Evolutionary conservation across 1,140 invertebrate genomes (phyloP).

Genomic region (Zeugodacus cucurbitae): DNA sequence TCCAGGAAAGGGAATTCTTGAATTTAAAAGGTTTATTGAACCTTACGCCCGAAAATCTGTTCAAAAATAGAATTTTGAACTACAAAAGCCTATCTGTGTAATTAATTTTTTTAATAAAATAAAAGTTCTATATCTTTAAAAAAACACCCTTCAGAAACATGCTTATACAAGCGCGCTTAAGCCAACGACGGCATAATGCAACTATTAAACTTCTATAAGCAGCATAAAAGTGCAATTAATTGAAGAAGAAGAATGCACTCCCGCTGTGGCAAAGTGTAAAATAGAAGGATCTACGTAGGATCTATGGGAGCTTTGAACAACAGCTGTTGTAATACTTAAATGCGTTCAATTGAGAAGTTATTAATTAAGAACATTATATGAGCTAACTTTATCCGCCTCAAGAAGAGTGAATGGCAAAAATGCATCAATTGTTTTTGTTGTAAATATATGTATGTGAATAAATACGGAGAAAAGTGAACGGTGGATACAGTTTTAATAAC

Average conservation of each 20-base stretch:
- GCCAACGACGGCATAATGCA: background rate
- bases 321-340: background rate
- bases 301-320: background rate
- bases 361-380: slow-evolving; percentile 27
- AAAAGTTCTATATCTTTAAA: no score
- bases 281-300: no score
- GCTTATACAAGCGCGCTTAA: background rate
- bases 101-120: no score
- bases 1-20: no score
- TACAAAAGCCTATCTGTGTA: no score
- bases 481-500: background rate
- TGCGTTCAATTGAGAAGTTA: slow-evolving; percentile 25
- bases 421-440: background rate
- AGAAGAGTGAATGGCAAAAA: background rate
- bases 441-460: background rate
- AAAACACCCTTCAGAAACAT: no score
- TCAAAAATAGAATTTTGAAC: no score
- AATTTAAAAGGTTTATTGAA: no score
- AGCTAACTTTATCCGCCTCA: background rate
- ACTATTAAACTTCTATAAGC: background rate
- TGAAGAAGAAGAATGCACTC: background rate
- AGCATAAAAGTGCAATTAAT: background rate
- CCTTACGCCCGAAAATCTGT: no score
- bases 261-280: background rate
- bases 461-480: background rate